Percentiles rank a stretch among this genome's conserved stretches.
Evolutionary conservation across 1,140 invertebrate genomes (phyloP).

Genomic region (Magallana ariakensis): DNA sequence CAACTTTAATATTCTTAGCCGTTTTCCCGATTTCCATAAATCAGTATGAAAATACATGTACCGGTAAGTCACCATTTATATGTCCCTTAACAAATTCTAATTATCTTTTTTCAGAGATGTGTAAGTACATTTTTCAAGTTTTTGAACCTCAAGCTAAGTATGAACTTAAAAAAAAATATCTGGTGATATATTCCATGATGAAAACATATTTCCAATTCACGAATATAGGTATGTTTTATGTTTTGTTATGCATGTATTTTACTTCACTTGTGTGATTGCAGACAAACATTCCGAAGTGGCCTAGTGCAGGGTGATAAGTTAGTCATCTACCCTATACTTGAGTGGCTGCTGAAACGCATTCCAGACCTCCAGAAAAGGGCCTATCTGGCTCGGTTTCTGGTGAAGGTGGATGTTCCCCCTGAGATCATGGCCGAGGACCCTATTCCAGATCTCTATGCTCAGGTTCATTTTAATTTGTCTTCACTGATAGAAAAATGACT

Average conservation of each 20-base stretch:
- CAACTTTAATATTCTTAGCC: too few species aligned
- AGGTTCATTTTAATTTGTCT: conserved; percentile 78
- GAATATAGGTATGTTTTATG: too few species aligned
- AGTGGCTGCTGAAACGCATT: conserved; percentile 88
- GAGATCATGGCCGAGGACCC: conserved; percentile 90
- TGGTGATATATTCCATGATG: too few species aligned
- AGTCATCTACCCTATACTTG: conserved; percentile 88
- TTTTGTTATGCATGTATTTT: too few species aligned
- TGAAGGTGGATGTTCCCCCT: conserved; percentile 89
- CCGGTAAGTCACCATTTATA: too few species aligned
- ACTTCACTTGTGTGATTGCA: conserved; percentile 47
- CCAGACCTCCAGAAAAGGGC: conserved; percentile 89
- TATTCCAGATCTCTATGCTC: conserved; percentile 86
- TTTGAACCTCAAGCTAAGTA: not conserved
- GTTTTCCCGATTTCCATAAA: too few species aligned
- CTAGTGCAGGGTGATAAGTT: conserved; percentile 87
- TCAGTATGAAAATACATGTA: too few species aligned
- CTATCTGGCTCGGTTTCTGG: conserved; percentile 88
- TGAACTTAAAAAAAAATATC: too few species aligned
- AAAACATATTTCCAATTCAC: too few species aligned
- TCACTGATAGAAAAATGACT: not conserved
- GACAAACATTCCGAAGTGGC: conserved; percentile 84
- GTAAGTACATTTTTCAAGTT: conserved; percentile 54
- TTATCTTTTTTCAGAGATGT: conserved; percentile 60
- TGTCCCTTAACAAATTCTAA: not conserved